These are phyloP conservation scores for Amazona guildingii DNA, from an alignment of 2,113 vertebrate genomes.

Conservation along the genomic window DNA sequence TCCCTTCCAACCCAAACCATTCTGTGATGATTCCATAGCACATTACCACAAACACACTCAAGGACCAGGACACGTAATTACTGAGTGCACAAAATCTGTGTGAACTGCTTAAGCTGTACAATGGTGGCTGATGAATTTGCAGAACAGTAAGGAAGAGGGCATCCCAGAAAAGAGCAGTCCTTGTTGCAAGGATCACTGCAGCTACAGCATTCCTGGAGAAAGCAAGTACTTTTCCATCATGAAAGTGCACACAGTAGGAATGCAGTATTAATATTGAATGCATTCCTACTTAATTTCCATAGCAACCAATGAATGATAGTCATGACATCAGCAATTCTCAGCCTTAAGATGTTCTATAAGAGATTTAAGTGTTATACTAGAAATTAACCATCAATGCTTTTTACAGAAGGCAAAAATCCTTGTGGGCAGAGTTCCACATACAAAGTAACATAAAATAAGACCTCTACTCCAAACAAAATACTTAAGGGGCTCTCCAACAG, in stretches of 20 bases:
- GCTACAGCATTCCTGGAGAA: not conserved
- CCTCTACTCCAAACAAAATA: not conserved
- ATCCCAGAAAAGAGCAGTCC: not conserved
- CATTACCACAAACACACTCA: not conserved
- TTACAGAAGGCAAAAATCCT: not conserved
- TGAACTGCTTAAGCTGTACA: not conserved
- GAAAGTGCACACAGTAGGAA: not conserved
- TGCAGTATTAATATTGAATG: slow-evolving; percentile 37
- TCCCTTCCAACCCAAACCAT: not conserved
- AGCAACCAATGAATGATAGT: slow-evolving; percentile 29
- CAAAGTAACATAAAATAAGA: not conserved
- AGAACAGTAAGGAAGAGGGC: not conserved
- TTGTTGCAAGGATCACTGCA: not conserved
- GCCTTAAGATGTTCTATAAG: slow-evolving; percentile 12
- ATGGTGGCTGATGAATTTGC: not conserved
- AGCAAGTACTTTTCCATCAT: not conserved
- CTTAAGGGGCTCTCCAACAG: not conserved
- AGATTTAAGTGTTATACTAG: not conserved
- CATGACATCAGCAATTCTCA: not conserved
- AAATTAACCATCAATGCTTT: slow-evolving; percentile 19
- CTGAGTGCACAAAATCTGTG: not conserved
- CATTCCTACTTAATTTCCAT: slow-evolving; percentile 43
- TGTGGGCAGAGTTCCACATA: not conserved
- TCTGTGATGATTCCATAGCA: not conserved
- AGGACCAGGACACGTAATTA: not conserved